Base-by-base conservation (phyloP, 2,113 vertebrate species). In the Aix galericulata region DNA sequence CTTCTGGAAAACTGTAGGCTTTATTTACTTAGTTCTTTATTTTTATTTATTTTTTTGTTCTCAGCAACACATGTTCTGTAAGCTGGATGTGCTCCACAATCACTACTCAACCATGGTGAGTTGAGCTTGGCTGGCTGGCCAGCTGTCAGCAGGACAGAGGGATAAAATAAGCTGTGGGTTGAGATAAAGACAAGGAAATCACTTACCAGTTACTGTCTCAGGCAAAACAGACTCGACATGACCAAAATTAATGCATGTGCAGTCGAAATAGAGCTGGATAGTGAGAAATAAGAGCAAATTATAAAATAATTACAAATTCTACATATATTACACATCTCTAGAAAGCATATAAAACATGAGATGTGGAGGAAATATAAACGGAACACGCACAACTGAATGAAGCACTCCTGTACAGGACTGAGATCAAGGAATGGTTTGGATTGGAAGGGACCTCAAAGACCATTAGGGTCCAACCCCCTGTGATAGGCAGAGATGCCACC, bases 181-280 rank as follows among this genome's bases (percentile, higher is more conserved):
- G 1, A 72, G 63, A 31, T 17, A 48, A 80, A 64, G 46, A 25
- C 60, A 36, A 0, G 4, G 14, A 77, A 7, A 60, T 38, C 36
- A 8, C 50, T 69, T 48, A 52, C 10, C 36, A 48, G 34, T 18
- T 22, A 34, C 42, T 56, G 1, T 5, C 32, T n/a, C 0, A 0
- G 50, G 40, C 36, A 86, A 79, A 82, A 86, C 9, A 34, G 31
- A 29, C 67, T 22, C 31, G 22, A 11, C 12, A 36, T 52, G 5
- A 18, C 18, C 32, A 56, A 67, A 82, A 67, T 1, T 29, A 40
- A 32, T 77, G 38, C 52, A 46, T 27, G 26, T 26, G 18, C 46
- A 67, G 8, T 1, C 29, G 16, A 20, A 11, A 11, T 14, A 14
- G 21, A 17, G 56, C 20, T 48, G 2, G 4, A 21, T 0, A 6